Conservation (phyloP, 92 coral and sea anemone genomes). For the Diadumene lineata region DNA sequence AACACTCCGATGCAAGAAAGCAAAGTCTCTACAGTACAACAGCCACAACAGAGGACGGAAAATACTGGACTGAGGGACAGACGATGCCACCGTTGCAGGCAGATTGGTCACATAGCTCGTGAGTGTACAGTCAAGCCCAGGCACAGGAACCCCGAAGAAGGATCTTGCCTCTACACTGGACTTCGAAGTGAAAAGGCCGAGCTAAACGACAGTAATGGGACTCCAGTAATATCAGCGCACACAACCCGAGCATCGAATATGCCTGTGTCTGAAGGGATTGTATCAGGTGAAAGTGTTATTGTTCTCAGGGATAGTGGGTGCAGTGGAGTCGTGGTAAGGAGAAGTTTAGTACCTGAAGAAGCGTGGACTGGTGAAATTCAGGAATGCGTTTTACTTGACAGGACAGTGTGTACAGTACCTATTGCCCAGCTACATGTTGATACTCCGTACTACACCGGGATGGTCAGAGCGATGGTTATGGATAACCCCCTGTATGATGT, state of each 20-base stretch:
- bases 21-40: conserved; percentile 30
- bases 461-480: conserved; percentile 20
- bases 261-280: neutral
- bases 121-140: neutral
- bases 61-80: neutral
- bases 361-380: neutral
- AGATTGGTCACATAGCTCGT: neutral
- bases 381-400: neutral
- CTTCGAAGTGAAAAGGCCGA: too few species aligned
- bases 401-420: neutral
- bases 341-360: conserved; percentile 37
- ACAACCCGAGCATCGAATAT: neutral
- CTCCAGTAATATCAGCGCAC: neutral
- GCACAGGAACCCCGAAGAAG: neutral
- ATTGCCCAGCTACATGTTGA: conserved; percentile 11
- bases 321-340: conserved; percentile 59
- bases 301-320: conserved; percentile 48
- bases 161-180: neutral
- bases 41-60: neutral
- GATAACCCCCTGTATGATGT: conserved; percentile 26
- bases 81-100: too few species aligned
- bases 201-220: neutral
- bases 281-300: neutral
- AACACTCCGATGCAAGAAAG: conserved; percentile 26
- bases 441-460: conserved; percentile 26